These are phyloP conservation scores for Archilochus colubris DNA, from an alignment of 2,113 vertebrate genomes.

Conservation along the genomic window DNA sequence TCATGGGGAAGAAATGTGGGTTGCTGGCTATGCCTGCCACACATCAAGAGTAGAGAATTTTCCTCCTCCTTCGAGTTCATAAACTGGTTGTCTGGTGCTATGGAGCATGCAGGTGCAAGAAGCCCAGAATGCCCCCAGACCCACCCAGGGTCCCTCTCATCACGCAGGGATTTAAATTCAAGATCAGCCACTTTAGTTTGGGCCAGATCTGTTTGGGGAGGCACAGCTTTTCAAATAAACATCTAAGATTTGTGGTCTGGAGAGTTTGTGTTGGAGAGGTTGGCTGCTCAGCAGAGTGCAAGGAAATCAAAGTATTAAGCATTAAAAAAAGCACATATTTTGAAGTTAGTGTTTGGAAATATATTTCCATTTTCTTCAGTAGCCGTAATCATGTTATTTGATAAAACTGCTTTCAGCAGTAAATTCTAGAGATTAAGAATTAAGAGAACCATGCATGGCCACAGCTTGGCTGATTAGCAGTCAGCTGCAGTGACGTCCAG, in stretches of 20 bases:
- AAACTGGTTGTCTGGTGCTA: neutral
- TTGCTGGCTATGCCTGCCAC: neutral
- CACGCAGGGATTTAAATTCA: neutral
- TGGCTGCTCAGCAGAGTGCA: neutral
- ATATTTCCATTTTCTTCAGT: neutral
- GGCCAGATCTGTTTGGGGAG: neutral
- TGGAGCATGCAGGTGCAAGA: no score
- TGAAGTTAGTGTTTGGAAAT: neutral
- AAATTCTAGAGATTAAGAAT: neutral
- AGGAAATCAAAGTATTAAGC: neutral
- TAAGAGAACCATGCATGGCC: neutral
- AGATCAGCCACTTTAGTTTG: neutral
- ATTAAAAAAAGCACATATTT: neutral
- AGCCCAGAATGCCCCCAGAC: neutral
- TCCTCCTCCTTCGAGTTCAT: neutral
- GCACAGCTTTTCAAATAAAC: neutral
- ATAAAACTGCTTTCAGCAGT: neutral
- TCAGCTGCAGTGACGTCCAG: neutral
- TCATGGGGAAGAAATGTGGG: neutral
- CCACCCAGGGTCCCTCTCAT: neutral
- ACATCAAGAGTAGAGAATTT: neutral
- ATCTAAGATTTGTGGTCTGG: neutral
- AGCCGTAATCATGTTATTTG: neutral
- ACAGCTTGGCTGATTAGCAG: neutral
- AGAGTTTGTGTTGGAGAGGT: neutral